A percentile compares a stretch with the other conserved stretches of the same genome.
phyloP scores from a whole-genome alignment of 2,888 invertebrate species.

The Seira musarum region DNA sequence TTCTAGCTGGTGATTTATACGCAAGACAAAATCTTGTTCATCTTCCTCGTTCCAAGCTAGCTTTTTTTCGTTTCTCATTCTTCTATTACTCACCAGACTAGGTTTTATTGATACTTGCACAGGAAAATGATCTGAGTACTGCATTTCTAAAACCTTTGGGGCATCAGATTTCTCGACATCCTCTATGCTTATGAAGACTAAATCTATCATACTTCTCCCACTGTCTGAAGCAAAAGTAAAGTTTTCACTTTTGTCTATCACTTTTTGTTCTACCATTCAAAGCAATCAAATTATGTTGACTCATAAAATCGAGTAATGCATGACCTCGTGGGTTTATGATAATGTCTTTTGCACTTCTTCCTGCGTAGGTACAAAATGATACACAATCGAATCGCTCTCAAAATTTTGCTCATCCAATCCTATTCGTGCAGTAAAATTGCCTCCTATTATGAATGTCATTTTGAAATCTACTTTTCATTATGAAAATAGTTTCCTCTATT shows the following conservation, averaged over 20 bases:
- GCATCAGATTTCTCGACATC: neutral
- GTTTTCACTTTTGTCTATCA: neutral
- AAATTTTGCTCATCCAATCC: neutral
- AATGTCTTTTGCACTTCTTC: neutral
- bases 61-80: no score
- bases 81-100: no score
- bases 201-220: constrained; percentile 12
- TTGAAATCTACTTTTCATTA: neutral
- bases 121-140: no score
- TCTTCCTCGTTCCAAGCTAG: no score
- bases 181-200: neutral
- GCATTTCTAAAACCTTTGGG: neutral
- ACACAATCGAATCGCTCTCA: no score
- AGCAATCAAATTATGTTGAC: neutral
- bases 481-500: neutral
- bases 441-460: neutral
- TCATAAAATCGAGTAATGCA: neutral
- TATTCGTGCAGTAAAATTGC: neutral
- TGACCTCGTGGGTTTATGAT: neutral
- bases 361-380: neutral
- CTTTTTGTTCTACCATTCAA: neutral
- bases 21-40: no score
- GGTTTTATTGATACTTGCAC: no score
- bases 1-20: no score
- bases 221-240: neutral